Conservation (phyloP, 2,113 vertebrate genomes). For the Callionymus lyra region DNA sequence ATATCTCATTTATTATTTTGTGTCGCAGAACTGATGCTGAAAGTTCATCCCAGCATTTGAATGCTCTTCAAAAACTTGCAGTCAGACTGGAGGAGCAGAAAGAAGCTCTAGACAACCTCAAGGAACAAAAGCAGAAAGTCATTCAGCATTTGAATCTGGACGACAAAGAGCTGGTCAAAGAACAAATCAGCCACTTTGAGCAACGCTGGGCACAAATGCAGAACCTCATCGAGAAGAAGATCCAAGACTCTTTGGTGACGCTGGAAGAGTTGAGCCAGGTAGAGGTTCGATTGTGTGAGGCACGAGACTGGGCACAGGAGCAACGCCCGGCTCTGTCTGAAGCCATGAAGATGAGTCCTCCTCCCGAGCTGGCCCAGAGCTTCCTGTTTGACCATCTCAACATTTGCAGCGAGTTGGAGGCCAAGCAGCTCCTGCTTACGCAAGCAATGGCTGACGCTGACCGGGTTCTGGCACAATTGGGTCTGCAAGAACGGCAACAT, state of each 20-base stretch:
- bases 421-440: conserved; percentile 79
- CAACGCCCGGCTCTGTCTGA: conserved; percentile 78
- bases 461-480: conserved; percentile 77
- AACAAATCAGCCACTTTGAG: conserved; percentile 86
- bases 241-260: conserved; percentile 78
- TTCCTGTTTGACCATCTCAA: conserved; percentile 86
- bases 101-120: conserved; percentile 79
- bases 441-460: conserved; percentile 77
- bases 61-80: conserved; percentile 78
- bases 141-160: conserved; percentile 81
- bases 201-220: conserved; percentile 89
- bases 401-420: conserved; percentile 87
- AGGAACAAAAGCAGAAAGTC: conserved; percentile 84
- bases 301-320: conserved; percentile 87
- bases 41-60: conserved; percentile 82
- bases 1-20: background rate
- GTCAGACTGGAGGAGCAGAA: conserved; percentile 73
- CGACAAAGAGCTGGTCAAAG: conserved; percentile 87
- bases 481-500: conserved; percentile 83
- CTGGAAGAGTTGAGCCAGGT: conserved; percentile 80
- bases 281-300: conserved; percentile 76
- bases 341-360: conserved; percentile 85
- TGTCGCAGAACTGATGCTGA: conserved; percentile 80
- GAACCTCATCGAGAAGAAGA: conserved; percentile 80
- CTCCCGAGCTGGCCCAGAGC: conserved; percentile 83